A percentile compares a stretch with the other conserved stretches of the same genome.
Conservation (phyloP, 2,113 vertebrate genomes). For the Mirounga angustirostris region DNA sequence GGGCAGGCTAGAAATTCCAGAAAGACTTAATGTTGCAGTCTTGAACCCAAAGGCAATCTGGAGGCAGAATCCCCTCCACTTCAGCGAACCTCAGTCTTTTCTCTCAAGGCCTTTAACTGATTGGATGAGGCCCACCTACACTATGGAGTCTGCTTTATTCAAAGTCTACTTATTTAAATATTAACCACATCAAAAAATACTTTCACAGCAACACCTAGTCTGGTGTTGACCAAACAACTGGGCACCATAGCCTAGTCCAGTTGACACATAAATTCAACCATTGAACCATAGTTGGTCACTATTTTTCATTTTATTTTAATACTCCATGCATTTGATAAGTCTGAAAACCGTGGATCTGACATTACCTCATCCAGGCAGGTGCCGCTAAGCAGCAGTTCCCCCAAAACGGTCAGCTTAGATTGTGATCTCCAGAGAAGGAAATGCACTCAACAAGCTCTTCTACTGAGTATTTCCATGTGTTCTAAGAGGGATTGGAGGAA, state of each 20-base stretch:
- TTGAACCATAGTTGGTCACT: neutral
- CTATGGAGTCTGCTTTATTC: neutral
- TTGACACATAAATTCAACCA: neutral
- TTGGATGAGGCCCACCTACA: neutral
- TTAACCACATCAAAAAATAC: neutral
- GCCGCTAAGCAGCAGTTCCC: neutral
- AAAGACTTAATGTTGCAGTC: neutral
- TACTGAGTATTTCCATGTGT: neutral
- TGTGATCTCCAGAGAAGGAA: neutral
- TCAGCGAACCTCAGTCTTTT: neutral
- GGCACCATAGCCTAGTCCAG: neutral
- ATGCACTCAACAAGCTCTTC: neutral
- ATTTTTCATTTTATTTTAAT: slow-evolving; percentile 40
- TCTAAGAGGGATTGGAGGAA: neutral
- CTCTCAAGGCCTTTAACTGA: neutral
- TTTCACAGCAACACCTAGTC: neutral
- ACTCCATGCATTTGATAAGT: neutral
- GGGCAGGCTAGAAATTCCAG: neutral
- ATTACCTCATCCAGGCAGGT: neutral
- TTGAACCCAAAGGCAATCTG: neutral
- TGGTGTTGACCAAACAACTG: neutral
- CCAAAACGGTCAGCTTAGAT: neutral
- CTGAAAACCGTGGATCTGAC: neutral
- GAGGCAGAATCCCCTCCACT: neutral
- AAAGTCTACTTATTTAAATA: slow-evolving; percentile 30